These are phyloP conservation scores for Thamnophis elegans DNA, from an alignment of 2,797 vertebrate species.

Conservation along the genomic window DNA sequence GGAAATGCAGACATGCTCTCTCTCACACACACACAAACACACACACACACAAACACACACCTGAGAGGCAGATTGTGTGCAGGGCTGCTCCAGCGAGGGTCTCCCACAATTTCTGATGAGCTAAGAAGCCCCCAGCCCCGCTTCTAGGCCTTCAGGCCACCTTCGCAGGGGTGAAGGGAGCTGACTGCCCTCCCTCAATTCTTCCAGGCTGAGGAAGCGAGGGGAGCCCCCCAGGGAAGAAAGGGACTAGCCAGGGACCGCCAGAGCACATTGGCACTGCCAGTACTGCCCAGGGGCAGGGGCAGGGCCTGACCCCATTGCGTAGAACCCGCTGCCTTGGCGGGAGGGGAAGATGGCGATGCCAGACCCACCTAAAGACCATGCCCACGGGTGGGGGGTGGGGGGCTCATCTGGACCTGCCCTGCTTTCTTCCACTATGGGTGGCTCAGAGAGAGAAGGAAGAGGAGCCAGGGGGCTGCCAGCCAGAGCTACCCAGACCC, in stretches of 20 bases:
- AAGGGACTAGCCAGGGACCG: neutral
- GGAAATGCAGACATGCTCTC: neutral
- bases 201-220: neutral
- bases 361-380: neutral
- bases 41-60: neutral
- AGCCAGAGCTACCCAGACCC: neutral
- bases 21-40: no score
- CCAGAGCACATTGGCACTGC: neutral
- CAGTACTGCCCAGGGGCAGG: neutral
- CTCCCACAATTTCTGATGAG: neutral
- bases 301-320: neutral
- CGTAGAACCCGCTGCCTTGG: neutral
- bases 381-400: no score
- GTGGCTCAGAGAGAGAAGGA: neutral
- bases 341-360: neutral
- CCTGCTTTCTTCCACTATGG: neutral
- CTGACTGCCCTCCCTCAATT: neutral
- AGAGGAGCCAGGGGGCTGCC: neutral
- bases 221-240: neutral
- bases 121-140: neutral
- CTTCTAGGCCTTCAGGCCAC: neutral
- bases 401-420: no score
- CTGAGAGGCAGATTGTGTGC: neutral
- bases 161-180: neutral
- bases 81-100: neutral